Evolutionary conservation across 1,140 invertebrate genomes (phyloP), one percentile per base, ranked within the genome.

Genomic region (Eciton burchellii): DNA sequence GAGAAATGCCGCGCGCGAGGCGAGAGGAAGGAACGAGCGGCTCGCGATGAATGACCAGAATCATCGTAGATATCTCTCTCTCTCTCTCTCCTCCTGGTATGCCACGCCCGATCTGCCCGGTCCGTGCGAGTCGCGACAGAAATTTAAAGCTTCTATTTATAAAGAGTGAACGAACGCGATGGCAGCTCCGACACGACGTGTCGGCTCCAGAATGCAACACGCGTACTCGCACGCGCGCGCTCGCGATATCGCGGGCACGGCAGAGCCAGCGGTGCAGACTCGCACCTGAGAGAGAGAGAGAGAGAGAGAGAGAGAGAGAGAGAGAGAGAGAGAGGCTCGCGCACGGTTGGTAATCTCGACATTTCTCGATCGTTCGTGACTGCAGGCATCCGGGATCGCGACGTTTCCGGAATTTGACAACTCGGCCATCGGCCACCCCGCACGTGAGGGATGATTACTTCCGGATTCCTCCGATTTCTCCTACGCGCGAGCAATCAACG

Each of bases 81-180:
- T 73, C 86, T 47, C 54, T 56, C 49, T 73, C 21, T 52, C 83
- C 45, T 49, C 16, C 62, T 68, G 62, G 70, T 47, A 68, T 81
- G 90, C 86, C 87, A 91, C 89, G 84, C 88, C 90, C 89, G 84
- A n/a, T n/a, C n/a, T n/a, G n/a, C n/a, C n/a, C n/a, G n/a, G n/a
- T n/a, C n/a, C 35, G 35, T 35, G 35, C 6, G 35, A 73, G 45
- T 70, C 79, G 79, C 84, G 88, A 88, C 87, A 84, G 87, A 85
- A 35, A 85, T 84, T 87, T 86, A 71, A 88, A 81, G 60, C 74
- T 83, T 88, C 91, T 92, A 92, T 92, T 92, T 92, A 92, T 92
- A 91, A 91, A 90, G 88, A 90, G 90, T 86, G 91, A 92, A 91
- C 88, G 91, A 90, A 91, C 90, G 83, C 85, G 66, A 74, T 59